Percentiles rank a stretch among this genome's conserved stretches.
These are phyloP conservation scores for Drosophila anomalipes DNA, from an alignment of 2,888 invertebrate genomes.

Conservation along the genomic window DNA sequence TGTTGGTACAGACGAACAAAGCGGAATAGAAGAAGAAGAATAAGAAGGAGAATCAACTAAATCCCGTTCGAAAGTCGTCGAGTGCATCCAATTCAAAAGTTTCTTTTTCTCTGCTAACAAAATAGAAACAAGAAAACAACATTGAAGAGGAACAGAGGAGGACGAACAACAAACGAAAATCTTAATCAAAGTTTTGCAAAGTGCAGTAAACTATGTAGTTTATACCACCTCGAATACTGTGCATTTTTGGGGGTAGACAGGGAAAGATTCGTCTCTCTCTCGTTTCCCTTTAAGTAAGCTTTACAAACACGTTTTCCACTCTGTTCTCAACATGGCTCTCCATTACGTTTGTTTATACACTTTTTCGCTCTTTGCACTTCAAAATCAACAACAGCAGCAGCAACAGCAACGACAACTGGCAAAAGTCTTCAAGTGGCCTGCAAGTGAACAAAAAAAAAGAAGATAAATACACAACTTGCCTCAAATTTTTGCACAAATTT, in stretches of 20 bases:
- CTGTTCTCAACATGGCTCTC: slow-evolving; percentile 60
- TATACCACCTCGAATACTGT: slow-evolving; percentile 31
- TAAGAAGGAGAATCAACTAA: slow-evolving; percentile 29
- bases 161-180: slow-evolving; percentile 72
- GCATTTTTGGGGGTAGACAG: slow-evolving; percentile 20
- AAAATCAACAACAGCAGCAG: slow-evolving; percentile 63
- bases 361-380: slow-evolving; percentile 76
- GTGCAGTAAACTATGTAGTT: slow-evolving; percentile 80
- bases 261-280: not conserved
- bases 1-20: not conserved
- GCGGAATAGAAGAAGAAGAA: not conserved
- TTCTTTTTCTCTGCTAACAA: slow-evolving; percentile 18
- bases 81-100: slow-evolving; percentile 72
- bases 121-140: slow-evolving; percentile 40
- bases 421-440: slow-evolving; percentile 66
- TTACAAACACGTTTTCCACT: slow-evolving; percentile 45
- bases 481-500: slow-evolving; percentile 47
- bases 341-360: slow-evolving; percentile 78
- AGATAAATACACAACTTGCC: slow-evolving; percentile 48
- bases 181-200: slow-evolving; percentile 79
- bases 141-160: slow-evolving; percentile 26
- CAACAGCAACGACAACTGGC: slow-evolving; percentile 30
- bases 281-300: not conserved
- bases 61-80: slow-evolving; percentile 45
- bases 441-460: slow-evolving; percentile 55